These are phyloP conservation scores for Drosophila aff. DNA, from an alignment of 1,140 invertebrate genomes.

Conservation along the genomic window DNA sequence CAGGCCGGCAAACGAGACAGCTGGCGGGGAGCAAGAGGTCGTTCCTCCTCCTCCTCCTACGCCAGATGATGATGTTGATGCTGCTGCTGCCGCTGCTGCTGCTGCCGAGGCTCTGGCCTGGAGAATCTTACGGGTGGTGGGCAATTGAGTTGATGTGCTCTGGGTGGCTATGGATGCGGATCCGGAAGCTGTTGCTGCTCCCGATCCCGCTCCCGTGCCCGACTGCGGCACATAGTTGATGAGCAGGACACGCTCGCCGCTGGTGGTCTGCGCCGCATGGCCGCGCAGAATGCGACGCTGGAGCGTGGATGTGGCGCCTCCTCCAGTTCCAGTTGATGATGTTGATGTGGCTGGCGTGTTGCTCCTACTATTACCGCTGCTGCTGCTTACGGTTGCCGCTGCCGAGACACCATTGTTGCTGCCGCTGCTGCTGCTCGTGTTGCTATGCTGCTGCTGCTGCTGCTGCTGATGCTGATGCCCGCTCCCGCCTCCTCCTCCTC, in stretches of 20 bases:
- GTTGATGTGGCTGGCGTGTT: constrained; percentile 53
- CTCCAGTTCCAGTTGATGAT: constrained; percentile 29
- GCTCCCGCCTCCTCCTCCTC: constrained; percentile 69
- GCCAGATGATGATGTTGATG: constrained; percentile 12
- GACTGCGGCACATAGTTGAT: constrained; percentile 80
- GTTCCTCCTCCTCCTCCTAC: constrained; percentile 18
- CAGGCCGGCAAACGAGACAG: constrained; percentile 79
- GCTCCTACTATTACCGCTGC: constrained; percentile 46
- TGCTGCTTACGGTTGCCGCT: constrained; percentile 48
- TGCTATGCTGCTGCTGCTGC: constrained; percentile 45
- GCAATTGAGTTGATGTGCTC: constrained; percentile 60
- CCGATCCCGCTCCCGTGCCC: constrained; percentile 44
- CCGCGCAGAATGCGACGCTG: constrained; percentile 76
- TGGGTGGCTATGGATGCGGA: constrained; percentile 33
- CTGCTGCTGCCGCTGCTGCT: constrained; percentile 57
- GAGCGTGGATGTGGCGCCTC: constrained; percentile 38
- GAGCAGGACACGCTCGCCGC: constrained; percentile 80
- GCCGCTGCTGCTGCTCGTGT: constrained; percentile 36
- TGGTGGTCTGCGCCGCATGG: constrained; percentile 80
- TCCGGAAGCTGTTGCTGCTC: constrained; percentile 44
- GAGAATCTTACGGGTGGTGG: constrained; percentile 81
- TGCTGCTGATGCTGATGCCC: constrained; percentile 54
- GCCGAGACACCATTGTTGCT: constrained; percentile 45
- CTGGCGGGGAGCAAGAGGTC: constrained; percentile 43
- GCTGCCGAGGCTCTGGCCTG: constrained; percentile 74